Base-by-base conservation (phyloP, 2,113 vertebrate genomes). In the Pagrus major region DNA sequence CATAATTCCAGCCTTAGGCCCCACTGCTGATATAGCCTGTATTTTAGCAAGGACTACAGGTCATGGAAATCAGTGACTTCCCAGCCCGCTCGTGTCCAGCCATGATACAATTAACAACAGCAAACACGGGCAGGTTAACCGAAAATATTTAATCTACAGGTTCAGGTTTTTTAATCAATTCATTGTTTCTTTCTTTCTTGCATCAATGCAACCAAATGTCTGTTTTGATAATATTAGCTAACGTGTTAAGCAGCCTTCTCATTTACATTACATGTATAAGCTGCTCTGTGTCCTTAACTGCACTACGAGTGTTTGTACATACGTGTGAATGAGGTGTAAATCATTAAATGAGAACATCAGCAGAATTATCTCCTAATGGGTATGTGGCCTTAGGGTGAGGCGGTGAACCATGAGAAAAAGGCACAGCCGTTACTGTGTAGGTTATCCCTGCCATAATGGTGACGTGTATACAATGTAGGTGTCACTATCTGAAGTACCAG, bases 401-500 rank as follows among this genome's bases (percentile, higher is more conserved):
- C 3, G 4, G 44, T 41, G 21, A 61, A 52, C 23, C 5, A 21
- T 16, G 9, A 52, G 44, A 35, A 47, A 61, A 35, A 15, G 6
- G 20, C 20, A 41, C 37, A 39, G 23, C 6, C 15, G 20, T 20
- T 44, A 46, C 9, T 71, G 37, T 54, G 33, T 71, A 83, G 61
- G 80, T 41, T 80, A 44, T 71, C 33, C 31, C 46, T 31, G 8
- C 51, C 42, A 80, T 23, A 39, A 27, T 3, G 8, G 6, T 1
- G 21, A 15, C 55, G 39, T 74, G 49, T 60, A 61, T 37, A 55
- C 35, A 66, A 37, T 78, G 15, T 55, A 42, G 29, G 52, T 51
- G 46, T 55, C 59, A 6, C 12, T 25, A 54, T 75, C 83, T 42
- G 83, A 88, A 88, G 58, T 14, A 20, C 0, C 16, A 56, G 46